These are phyloP conservation scores for Lissocephala sabroskyi DNA, from an alignment of 2,888 invertebrate genomes.

Conservation along the genomic window DNA sequence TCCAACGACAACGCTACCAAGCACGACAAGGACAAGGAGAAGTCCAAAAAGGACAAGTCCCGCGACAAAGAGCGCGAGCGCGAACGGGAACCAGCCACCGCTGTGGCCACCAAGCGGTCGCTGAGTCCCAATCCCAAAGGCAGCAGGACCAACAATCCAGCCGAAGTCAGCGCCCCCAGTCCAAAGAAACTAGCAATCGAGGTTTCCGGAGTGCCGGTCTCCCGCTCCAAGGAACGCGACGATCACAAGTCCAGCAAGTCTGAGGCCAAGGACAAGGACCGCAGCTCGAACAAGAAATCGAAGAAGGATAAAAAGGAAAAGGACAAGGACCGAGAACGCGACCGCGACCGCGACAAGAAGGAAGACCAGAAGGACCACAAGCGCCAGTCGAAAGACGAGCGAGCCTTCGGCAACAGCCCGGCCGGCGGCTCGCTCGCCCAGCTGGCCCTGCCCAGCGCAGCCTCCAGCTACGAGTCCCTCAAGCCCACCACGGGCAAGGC, in stretches of 20 bases:
- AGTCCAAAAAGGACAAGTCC: slow-evolving; percentile 73
- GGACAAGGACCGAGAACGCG: slow-evolving; percentile 76
- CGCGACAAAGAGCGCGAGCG: slow-evolving; percentile 75
- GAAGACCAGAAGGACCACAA: slow-evolving; percentile 66
- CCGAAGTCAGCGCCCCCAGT: slow-evolving; percentile 38
- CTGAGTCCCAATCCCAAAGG: slow-evolving; percentile 56
- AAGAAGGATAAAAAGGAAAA: slow-evolving; percentile 78
- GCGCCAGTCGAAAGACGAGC: slow-evolving; percentile 44
- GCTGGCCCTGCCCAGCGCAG: neutral
- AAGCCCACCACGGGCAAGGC: slow-evolving; percentile 34
- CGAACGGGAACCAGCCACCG: slow-evolving; percentile 48
- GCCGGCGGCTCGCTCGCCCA: slow-evolving; percentile 7
- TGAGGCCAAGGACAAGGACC: slow-evolving; percentile 52
- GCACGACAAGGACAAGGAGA: slow-evolving; percentile 73
- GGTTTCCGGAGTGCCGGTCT: slow-evolving; percentile 17
- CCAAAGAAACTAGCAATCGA: slow-evolving; percentile 38
- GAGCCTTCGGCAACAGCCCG: slow-evolving; percentile 30
- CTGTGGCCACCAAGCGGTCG: slow-evolving; percentile 34
- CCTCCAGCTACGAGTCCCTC: slow-evolving; percentile 16
- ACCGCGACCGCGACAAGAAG: slow-evolving; percentile 73
- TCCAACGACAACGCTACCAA: slow-evolving; percentile 69
- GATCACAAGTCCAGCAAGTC: slow-evolving; percentile 44
- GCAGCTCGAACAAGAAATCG: slow-evolving; percentile 71
- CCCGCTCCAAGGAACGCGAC: slow-evolving; percentile 54
- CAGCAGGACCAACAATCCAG: slow-evolving; percentile 24